Evolutionary conservation across 2,113 vertebrate genomes (phyloP), one percentile per base, ranked within the genome.

Genomic region (Australoheros scitulus): DNA sequence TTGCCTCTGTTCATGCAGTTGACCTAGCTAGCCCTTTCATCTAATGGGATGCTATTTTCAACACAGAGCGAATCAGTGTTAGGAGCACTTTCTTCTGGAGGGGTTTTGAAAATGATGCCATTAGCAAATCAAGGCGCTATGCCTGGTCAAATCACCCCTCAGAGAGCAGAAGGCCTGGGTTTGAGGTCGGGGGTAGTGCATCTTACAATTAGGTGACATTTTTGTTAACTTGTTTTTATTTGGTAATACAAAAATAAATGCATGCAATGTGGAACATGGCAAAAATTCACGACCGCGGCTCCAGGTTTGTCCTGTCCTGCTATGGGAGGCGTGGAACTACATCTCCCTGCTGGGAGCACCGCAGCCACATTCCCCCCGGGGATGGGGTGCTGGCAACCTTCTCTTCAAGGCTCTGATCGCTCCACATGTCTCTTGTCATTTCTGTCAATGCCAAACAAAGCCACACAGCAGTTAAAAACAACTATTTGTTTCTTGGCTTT

Each of bases 1-100:
- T 94, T 91, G 87, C 84, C 90, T 94, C 93, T 93, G 93, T 94
- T 92, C 90, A 3, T 72, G 68, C 82, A 38, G 89, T 92, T 94
- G 93, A 93, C 92, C 91, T 61, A 89, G 81, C 88, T 82, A 81
- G 85, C 82, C 92, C 90, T 92, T 90, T 92, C 80, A 93, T 92
- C 85, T 85, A 52, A 83, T 64, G 82, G 79, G 64, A 80, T 85
- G 88, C 89, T 90, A 93, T 92, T 94, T 93, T 70, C 84, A 90
- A 92, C 90, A 94, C 92, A 94, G 86, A 91, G 89, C 3, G 13
- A 72, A 34, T 64, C 87, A 92, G 89, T 95, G 84, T 84, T 61
- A 5, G 82, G 43, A 34, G 56, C 77, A 11, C 81, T 87, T 86
- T 92, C 63, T 81, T 83, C 82, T 59, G 50, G 24, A 68, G 68